phyloP scores from a whole-genome alignment of 2,888 invertebrate species.

The Plemyria rubiginata region DNA sequence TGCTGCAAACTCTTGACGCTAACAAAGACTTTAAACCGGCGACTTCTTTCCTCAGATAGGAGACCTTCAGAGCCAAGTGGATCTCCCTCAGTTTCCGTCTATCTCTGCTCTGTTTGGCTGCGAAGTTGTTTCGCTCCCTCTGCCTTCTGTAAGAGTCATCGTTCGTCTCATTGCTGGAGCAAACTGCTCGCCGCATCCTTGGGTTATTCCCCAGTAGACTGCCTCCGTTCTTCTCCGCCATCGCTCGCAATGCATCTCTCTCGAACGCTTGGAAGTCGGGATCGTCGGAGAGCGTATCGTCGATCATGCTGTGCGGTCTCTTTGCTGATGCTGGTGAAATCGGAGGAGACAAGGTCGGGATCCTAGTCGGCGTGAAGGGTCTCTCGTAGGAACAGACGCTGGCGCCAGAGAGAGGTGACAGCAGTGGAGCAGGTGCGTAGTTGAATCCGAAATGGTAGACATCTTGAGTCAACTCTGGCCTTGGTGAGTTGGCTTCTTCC shows the following conservation, averaged over 20 bases:
- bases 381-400: slow-evolving; percentile 50
- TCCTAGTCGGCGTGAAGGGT: slow-evolving; percentile 30
- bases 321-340: slow-evolving; percentile 46
- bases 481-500: slow-evolving; percentile 28
- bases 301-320: slow-evolving; percentile 41
- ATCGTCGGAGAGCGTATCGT: slow-evolving; percentile 69
- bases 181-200: slow-evolving; percentile 86
- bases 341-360: slow-evolving; percentile 49
- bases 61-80: slow-evolving; percentile 94
- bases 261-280: slow-evolving; percentile 88
- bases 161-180: slow-evolving; percentile 62
- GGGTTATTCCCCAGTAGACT: slow-evolving; percentile 83
- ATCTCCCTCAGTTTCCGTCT: slow-evolving; percentile 95
- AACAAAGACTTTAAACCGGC: slow-evolving; percentile 56
- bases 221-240: slow-evolving; percentile 85
- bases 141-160: slow-evolving; percentile 95
- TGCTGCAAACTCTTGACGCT: slow-evolving; percentile 48
- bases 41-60: slow-evolving; percentile 85
- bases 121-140: slow-evolving; percentile 95
- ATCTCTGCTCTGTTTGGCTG: slow-evolving; percentile 97
- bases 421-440: slow-evolving; percentile 43
- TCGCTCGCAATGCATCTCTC: slow-evolving; percentile 86
- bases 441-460: slow-evolving; percentile 44
- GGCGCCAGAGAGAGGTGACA: slow-evolving; percentile 50
- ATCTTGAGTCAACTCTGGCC: slow-evolving; percentile 14